phyloP scores from a whole-genome alignment of 2,797 vertebrate genomes.

The Mionectes olivaceus region DNA sequence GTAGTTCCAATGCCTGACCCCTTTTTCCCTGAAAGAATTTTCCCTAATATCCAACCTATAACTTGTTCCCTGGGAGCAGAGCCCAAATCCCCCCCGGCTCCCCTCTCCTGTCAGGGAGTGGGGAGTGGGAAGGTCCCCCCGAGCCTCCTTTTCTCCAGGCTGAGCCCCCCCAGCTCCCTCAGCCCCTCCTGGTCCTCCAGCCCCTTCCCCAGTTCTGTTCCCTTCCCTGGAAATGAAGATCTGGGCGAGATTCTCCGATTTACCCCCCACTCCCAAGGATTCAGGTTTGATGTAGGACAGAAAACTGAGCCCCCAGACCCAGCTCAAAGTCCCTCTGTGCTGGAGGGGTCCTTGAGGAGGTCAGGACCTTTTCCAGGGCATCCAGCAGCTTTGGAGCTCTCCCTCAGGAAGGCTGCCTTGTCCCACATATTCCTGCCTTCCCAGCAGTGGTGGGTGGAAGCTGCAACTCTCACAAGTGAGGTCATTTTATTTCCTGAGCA shows the following conservation, averaged over 20 bases:
- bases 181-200: background rate
- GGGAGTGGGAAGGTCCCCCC: background rate
- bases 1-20: background rate
- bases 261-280: background rate
- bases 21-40: background rate
- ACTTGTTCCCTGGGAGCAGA: background rate
- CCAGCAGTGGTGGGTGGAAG: background rate
- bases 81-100: background rate
- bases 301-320: background rate
- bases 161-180: background rate
- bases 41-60: background rate
- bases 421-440: background rate
- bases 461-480: background rate
- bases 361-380: accelerated
- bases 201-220: background rate
- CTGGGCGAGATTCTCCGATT: background rate
- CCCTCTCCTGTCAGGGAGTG: background rate
- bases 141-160: background rate
- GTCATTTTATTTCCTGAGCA: slow-evolving; percentile 30
- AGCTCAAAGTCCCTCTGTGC: accelerated
- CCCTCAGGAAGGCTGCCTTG: background rate
- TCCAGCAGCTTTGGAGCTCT: background rate
- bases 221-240: background rate
- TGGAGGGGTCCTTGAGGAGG: background rate
- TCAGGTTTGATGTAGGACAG: background rate